Conservation (phyloP, 1,140 invertebrate species). For the Pectinophora gossypiella region DNA sequence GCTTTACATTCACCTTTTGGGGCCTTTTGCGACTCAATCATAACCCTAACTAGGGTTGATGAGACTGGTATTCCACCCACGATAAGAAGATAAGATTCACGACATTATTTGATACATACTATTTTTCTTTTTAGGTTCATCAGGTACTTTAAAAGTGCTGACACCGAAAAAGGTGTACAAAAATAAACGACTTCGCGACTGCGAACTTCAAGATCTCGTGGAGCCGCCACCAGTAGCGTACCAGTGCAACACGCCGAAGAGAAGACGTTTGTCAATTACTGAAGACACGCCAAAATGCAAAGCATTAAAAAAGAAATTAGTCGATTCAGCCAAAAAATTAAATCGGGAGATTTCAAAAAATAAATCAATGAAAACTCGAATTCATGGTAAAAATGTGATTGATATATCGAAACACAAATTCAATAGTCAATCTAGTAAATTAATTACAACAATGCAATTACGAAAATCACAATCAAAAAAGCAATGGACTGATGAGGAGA, state of each 20-base stretch:
- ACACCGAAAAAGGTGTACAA: neutral
- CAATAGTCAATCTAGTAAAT: constrained; percentile 4
- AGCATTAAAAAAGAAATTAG: neutral
- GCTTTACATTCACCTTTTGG: too few species aligned
- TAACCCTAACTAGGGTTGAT: too few species aligned
- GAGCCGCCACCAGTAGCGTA: too few species aligned
- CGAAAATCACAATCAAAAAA: constrained; percentile 2
- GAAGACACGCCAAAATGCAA: neutral
- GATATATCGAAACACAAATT: neutral
- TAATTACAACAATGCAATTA: constrained; percentile 9
- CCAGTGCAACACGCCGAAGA: neutral
- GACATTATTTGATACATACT: too few species aligned
- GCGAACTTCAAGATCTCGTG: neutral
- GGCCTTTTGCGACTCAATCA: too few species aligned
- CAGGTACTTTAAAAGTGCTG: neutral
- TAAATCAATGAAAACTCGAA: neutral
- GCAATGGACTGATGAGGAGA: constrained; percentile 9
- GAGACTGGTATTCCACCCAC: too few species aligned
- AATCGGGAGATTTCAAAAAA: neutral
- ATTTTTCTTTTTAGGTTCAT: neutral
- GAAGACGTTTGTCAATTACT: neutral
- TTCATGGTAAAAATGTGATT: neutral
- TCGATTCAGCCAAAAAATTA: neutral
- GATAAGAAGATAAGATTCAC: too few species aligned
- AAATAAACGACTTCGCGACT: neutral